phyloP scores from a whole-genome alignment of 2,888 invertebrate species.

The Eutolmus rufibarbis region DNA sequence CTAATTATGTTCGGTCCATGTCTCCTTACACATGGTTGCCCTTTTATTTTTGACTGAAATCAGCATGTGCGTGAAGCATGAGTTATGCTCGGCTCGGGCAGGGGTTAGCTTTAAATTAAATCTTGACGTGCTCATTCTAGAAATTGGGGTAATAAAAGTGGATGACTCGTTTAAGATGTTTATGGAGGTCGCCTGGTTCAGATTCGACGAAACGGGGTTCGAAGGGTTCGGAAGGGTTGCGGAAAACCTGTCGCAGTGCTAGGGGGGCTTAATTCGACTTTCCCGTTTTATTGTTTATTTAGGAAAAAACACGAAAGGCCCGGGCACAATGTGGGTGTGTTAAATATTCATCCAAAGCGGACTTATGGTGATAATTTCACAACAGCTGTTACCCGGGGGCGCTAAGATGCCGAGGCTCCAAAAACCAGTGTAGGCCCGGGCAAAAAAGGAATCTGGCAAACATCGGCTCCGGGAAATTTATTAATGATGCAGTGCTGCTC shows the following conservation, averaged over 20 bases:
- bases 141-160: slow-evolving; percentile 39
- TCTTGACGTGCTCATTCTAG: slow-evolving; percentile 54
- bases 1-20: slow-evolving; percentile 43
- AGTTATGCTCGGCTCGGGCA: slow-evolving; percentile 36
- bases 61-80: slow-evolving; percentile 38
- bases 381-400: neutral
- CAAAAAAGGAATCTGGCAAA: neutral
- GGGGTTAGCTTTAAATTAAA: slow-evolving; percentile 61
- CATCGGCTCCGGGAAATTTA: neutral
- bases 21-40: slow-evolving; percentile 40
- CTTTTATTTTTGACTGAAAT: slow-evolving; percentile 35
- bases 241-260: neutral
- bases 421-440: neutral
- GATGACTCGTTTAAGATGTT: neutral
- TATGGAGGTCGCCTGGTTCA: neutral
- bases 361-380: neutral
- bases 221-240: neutral
- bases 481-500: neutral
- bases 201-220: neutral
- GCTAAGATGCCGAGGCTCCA: neutral
- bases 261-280: neutral
- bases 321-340: neutral
- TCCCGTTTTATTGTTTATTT: neutral
- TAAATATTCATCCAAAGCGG: neutral
- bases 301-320: neutral